phyloP scores from a whole-genome alignment of 1,140 invertebrate species.

The Drosophila funebris region DNA sequence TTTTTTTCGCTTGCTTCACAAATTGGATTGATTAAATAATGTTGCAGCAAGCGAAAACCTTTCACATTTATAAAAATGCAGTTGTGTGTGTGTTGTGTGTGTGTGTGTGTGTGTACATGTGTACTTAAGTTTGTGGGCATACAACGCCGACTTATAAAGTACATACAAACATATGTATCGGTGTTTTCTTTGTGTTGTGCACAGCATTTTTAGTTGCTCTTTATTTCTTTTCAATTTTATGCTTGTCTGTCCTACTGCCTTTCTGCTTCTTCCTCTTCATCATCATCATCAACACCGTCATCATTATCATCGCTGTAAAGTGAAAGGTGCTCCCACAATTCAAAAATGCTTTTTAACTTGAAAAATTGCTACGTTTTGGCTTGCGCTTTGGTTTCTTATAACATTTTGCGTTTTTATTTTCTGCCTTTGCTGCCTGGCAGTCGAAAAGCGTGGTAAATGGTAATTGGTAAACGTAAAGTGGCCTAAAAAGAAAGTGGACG shows the following conservation, averaged over 20 bases:
- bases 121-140: slow-evolving; percentile 27
- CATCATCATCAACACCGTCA: not conserved
- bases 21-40: slow-evolving; percentile 82
- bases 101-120: slow-evolving; percentile 10
- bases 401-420: slow-evolving; percentile 44
- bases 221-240: slow-evolving; percentile 77
- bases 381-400: slow-evolving; percentile 52
- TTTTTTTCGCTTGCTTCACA: slow-evolving; percentile 77
- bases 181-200: slow-evolving; percentile 76
- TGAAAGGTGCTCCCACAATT: slow-evolving; percentile 83
- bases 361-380: slow-evolving; percentile 72
- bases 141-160: not conserved
- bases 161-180: slow-evolving; percentile 17
- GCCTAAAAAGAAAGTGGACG: slow-evolving; percentile 71
- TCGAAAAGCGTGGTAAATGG: slow-evolving; percentile 65
- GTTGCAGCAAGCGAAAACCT: slow-evolving; percentile 81
- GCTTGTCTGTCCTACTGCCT: slow-evolving; percentile 34
- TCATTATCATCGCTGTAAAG: slow-evolving; percentile 55
- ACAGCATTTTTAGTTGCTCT: slow-evolving; percentile 77
- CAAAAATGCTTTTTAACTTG: slow-evolving; percentile 78
- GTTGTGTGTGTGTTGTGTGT: slow-evolving; percentile 27
- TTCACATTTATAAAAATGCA: slow-evolving; percentile 70
- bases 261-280: slow-evolving; percentile 24
- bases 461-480: slow-evolving; percentile 69
- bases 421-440: slow-evolving; percentile 31